These are phyloP conservation scores for Cherax quadricarinatus DNA, from an alignment of 1,140 invertebrate species.

Conservation along the genomic window DNA sequence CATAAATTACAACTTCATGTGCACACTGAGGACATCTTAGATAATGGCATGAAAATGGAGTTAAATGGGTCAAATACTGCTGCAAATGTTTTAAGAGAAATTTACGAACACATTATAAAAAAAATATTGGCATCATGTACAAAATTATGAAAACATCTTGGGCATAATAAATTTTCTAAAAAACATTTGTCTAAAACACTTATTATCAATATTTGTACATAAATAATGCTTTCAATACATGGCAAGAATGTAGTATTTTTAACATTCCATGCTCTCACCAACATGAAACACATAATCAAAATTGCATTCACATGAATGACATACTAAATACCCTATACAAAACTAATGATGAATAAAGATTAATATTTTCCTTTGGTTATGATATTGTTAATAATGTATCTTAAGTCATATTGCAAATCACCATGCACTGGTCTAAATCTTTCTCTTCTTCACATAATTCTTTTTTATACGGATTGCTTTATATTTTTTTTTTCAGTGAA, in stretches of 20 bases:
- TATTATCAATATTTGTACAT: constrained; percentile 12
- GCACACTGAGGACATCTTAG: not conserved
- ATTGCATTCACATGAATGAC: not conserved
- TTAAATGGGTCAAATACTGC: not conserved
- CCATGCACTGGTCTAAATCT: not conserved
- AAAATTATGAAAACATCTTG: constrained; percentile 5
- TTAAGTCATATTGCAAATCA: not conserved
- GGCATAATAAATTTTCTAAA: not conserved
- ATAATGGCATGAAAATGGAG: not conserved
- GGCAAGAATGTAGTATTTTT: not conserved
- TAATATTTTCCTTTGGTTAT: not conserved
- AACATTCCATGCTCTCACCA: not conserved
- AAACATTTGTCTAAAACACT: not conserved
- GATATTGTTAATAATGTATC: not conserved
- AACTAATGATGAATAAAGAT: not conserved
- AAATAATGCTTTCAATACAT: not conserved
- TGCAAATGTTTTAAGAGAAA: not conserved
- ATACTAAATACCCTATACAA: not conserved
- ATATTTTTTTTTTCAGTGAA: not conserved
- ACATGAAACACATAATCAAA: not conserved
- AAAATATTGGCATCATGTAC: not conserved
- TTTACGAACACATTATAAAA: constrained; percentile 5
- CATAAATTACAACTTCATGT: not conserved
- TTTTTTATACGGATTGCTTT: not conserved
- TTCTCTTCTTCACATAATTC: not conserved